Percentiles rank a stretch among this genome's conserved stretches.
These are phyloP conservation scores for Melanotaenia duboulayi DNA, from an alignment of 2,113 vertebrate genomes.

Conservation along the genomic window DNA sequence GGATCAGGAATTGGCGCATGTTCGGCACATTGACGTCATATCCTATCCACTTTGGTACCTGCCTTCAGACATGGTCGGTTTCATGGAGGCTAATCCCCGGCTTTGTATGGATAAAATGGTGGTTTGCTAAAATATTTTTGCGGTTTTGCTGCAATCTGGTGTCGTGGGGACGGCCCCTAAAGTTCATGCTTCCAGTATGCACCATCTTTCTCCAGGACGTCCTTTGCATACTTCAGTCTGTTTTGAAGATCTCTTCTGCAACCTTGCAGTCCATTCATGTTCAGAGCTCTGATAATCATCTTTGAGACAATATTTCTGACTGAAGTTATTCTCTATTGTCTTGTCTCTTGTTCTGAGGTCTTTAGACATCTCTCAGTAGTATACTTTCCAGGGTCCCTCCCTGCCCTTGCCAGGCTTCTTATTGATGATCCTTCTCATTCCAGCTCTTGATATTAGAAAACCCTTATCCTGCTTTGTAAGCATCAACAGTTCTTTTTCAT, in stretches of 20 bases:
- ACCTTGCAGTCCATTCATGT: not conserved
- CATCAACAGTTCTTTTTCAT: not conserved
- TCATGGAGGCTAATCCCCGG: too few relatives aligned
- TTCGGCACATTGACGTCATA: too few relatives aligned
- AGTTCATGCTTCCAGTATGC: not conserved
- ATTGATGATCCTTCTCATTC: not conserved
- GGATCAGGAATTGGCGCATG: too few relatives aligned
- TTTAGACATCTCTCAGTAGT: not conserved
- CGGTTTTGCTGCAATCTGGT: too few relatives aligned
- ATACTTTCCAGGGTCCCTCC: not conserved
- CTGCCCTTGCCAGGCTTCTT: not conserved
- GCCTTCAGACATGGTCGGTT: too few relatives aligned
- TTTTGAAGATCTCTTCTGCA: not conserved
- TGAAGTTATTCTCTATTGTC: not conserved
- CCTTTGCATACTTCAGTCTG: not conserved
- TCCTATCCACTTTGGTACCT: too few relatives aligned
- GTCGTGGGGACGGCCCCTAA: too few relatives aligned
- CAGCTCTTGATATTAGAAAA: not conserved
- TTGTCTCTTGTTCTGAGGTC: not conserved
- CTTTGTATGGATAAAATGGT: too few relatives aligned
- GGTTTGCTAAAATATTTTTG: too few relatives aligned
- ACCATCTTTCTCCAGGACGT: not conserved
- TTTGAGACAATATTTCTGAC: not conserved
- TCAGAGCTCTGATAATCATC: not conserved
- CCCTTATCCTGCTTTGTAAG: not conserved